Evolutionary conservation across 2,888 invertebrate species (phyloP).

Genomic region (Drosophila pseudotakahashii): DNA sequence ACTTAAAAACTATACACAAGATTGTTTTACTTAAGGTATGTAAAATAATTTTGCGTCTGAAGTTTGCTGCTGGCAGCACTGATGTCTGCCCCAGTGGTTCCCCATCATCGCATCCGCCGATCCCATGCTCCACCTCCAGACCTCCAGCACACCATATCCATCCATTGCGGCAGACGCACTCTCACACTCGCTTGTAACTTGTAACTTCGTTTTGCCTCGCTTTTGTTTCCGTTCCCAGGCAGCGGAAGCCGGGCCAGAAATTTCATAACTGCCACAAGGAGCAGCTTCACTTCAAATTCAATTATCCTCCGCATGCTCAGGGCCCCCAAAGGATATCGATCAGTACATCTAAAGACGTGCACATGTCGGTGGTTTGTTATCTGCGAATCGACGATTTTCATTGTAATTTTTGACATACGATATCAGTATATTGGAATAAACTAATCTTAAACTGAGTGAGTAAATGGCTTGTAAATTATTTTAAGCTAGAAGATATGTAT

Average conservation of each 20-base stretch:
- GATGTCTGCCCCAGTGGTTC: not conserved
- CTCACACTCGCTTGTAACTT: constrained; percentile 30
- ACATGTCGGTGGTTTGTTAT: constrained; percentile 17
- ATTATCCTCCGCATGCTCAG: constrained; percentile 20
- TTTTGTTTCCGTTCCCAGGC: constrained; percentile 55
- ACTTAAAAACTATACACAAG: too few relatives aligned
- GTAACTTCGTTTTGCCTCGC: constrained; percentile 35
- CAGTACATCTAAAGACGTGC: constrained; percentile 18
- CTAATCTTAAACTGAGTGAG: too few relatives aligned
- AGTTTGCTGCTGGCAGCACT: constrained; percentile 8
- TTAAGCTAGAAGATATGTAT: too few relatives aligned
- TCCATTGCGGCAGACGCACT: constrained; percentile 10
- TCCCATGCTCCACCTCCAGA: not conserved
- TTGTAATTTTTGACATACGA: constrained; percentile 1
- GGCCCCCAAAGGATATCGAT: constrained; percentile 29
- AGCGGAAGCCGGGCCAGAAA: constrained; percentile 60
- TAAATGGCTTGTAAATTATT: too few relatives aligned
- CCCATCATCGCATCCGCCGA: not conserved
- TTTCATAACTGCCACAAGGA: constrained; percentile 62
- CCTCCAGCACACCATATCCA: constrained; percentile 5
- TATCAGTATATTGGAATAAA: not conserved
- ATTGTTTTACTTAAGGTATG: too few relatives aligned
- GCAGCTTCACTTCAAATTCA: constrained; percentile 38
- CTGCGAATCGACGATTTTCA: constrained; percentile 7
- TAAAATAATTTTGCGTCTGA: not conserved